Conservation (phyloP, 2,888 invertebrate genomes). For the Eupsilia transversa region DNA sequence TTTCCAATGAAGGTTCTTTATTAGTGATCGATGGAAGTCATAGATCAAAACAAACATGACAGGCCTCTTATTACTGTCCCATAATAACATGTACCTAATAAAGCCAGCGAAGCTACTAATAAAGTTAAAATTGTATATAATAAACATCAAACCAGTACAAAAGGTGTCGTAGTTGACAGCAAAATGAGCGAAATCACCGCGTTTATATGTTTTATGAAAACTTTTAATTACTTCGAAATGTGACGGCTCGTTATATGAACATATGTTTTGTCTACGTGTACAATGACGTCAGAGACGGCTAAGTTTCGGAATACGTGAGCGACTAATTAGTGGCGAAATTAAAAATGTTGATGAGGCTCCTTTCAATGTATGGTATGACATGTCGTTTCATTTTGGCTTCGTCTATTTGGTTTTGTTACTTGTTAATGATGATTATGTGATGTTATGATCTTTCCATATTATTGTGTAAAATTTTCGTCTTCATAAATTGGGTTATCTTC, state of each 20-base stretch:
- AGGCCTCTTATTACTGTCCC: constrained; percentile 16
- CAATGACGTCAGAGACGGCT: constrained; percentile 18
- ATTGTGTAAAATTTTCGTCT: not conserved
- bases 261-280: constrained; percentile 41
- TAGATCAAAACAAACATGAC: constrained; percentile 18
- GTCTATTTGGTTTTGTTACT: not conserved
- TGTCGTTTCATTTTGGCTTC: constrained; percentile 24
- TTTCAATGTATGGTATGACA: constrained; percentile 21
- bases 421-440: constrained; percentile 8
- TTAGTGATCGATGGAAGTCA: too few species aligned
- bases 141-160: constrained; percentile 38
- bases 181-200: constrained; percentile 24
- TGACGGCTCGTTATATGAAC: constrained; percentile 27
- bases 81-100: constrained; percentile 25
- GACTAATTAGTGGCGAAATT: constrained; percentile 55
- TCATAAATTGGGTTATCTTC: not conserved
- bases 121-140: constrained; percentile 45
- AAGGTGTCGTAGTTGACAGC: constrained; percentile 42
- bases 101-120: constrained; percentile 24
- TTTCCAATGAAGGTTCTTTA: too few species aligned
- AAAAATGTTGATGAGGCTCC: constrained; percentile 40
- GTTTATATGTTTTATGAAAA: constrained; percentile 39
- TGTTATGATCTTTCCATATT: not conserved
- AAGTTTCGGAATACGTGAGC: constrained; percentile 37
- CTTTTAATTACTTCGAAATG: constrained; percentile 45